Conservation (phyloP, 2,113 vertebrate genomes). For the Eupsittula cactorum region DNA sequence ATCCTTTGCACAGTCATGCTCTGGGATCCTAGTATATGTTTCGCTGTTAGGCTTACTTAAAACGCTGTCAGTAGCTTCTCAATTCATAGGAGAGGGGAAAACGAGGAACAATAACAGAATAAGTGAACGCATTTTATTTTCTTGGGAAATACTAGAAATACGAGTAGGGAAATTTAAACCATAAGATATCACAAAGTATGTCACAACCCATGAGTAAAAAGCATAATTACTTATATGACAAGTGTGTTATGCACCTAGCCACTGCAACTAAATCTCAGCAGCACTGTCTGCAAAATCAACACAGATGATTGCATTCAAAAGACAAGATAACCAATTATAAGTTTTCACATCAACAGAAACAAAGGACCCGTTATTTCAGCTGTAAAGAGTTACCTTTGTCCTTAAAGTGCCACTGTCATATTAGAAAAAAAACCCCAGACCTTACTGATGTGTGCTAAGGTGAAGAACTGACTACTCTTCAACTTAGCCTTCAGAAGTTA, state of each 20-base stretch:
- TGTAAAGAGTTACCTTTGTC: background rate
- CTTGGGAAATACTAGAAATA: background rate
- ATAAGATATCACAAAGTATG: background rate
- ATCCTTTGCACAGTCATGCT: background rate
- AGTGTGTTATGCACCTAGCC: background rate
- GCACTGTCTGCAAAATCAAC: background rate
- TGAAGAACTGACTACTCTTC: background rate
- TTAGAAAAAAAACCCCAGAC: background rate
- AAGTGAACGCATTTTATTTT: background rate
- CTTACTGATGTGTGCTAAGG: background rate
- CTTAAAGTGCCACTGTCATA: background rate
- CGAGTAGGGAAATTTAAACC: background rate
- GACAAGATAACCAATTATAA: background rate
- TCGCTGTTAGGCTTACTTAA: background rate
- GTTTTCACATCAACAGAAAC: background rate
- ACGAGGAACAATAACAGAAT: background rate
- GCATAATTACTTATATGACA: background rate
- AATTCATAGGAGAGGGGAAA: background rate
- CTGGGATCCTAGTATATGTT: background rate
- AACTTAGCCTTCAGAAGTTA: background rate
- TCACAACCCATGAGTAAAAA: background rate
- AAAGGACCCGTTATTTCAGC: background rate
- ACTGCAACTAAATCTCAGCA: background rate
- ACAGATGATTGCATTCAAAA: background rate
- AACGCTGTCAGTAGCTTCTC: background rate